Base-by-base conservation (phyloP, 2,797 vertebrate species). In the Clarias platycephalus region DNA sequence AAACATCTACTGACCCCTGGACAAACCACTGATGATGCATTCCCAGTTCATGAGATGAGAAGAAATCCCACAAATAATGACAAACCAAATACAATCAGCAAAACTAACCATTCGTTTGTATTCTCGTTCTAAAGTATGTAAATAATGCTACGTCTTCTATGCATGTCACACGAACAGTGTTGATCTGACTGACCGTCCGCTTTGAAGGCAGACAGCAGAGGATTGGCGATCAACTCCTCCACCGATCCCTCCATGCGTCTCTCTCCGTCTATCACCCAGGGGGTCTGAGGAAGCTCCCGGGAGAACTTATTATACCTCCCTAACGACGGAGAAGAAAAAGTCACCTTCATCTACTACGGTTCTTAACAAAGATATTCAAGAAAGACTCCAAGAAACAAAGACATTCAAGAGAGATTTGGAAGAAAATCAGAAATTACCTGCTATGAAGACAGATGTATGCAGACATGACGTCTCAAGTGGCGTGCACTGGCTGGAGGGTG, bases 261-360 rank as follows among this genome's bases (percentile, higher is more conserved):
- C 92, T 99, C 97, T 5, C 98, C 98, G n/a, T 97, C 97, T 70
- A 99, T 99, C 90, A 99, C 93, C 98, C 98, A 99, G 44, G 98
- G 98, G n/a, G 98, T 99, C 92, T 99, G 98, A 66, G 98, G 97
- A 82, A 99, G 95, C 81, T 93, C 96, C 88, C 98, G 96, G 4
- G 96, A 96, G 82, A 96, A 99, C 94, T 99, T 99, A 92, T 99
- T 99, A 90, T 99, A 99, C 82, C 98, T 94, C 55, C 98, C 98
- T 99, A 91, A 28, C 20, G 16, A 76, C 16, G 75, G 6, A 60
- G 0, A 64, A 13, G 62, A 37, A 31, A 78, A 26, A 63, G 22
- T 53, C 37, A 74, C 4, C 12, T 22, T 26, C 2, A 13, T 26
- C 40, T n/a, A 64, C 62, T 0, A 60, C 12, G 4, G 26, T 22